Evolutionary conservation across 2,888 invertebrate genomes (phyloP).

Genomic region (Drosophila seclusa): DNA sequence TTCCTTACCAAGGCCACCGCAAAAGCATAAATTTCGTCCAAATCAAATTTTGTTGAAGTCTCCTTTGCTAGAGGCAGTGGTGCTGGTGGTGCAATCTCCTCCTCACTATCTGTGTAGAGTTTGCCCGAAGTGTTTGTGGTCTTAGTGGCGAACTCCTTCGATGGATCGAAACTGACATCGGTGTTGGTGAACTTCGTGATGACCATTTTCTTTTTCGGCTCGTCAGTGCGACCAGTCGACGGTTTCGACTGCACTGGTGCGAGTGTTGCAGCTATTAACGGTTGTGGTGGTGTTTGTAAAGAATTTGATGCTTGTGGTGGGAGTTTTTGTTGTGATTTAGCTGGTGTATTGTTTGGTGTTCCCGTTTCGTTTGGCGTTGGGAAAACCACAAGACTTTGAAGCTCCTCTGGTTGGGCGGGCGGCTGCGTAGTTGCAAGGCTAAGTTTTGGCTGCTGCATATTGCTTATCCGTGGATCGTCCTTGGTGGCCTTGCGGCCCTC

Average conservation of each 20-base stretch:
- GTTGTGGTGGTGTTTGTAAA: neutral
- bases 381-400: neutral
- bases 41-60: conserved; percentile 6
- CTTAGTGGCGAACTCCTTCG: conserved; percentile 54
- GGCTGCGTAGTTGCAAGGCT: neutral
- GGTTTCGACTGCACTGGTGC: neutral
- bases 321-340: neutral
- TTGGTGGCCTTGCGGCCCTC: conserved; percentile 46
- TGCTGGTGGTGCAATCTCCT: neutral
- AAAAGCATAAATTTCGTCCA: conserved; percentile 41
- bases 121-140: conserved; percentile 53
- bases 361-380: neutral
- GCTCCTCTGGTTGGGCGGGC: neutral
- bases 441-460: neutral
- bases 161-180: conserved; percentile 55
- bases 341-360: neutral
- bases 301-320: neutral
- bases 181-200: conserved; percentile 45
- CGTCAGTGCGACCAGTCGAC: neutral
- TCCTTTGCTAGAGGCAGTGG: neutral
- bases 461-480: conserved; percentile 30
- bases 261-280: neutral
- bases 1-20: conserved; percentile 38
- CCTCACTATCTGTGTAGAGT: conserved; percentile 19
- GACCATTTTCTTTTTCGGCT: neutral